Evolutionary conservation across 1,140 invertebrate species (phyloP), one percentile per base, ranked within the genome.

Genomic region (Solenopsis fugax): DNA sequence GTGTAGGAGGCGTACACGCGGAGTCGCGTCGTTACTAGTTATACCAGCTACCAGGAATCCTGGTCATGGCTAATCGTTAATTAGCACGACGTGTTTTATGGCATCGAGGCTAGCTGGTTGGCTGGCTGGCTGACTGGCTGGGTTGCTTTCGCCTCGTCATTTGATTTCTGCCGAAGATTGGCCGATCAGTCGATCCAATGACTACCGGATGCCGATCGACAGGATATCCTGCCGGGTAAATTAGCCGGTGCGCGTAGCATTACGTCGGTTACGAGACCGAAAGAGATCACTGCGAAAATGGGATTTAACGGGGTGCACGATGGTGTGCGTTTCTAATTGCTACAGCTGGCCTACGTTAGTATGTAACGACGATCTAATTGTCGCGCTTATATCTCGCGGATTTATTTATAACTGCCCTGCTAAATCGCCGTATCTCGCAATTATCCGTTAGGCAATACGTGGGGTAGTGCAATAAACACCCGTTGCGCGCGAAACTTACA

Each of bases 61-160:
- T 92, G 90, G 90, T 93, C 90, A 92, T 93, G 90, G 91, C 89
- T 88, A 93, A 93, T 93, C 91, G 93, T 93, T 94, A 94, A 94
- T 94, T 94, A 93, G 91, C 86, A 84, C 89, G 91, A 90, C 69
- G 91, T 92, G 90, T 92, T 93, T 93, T 93, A 93, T 91, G 88
- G 78, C 78, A 60, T 82, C 89, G 88, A 87, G 87, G 80, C 54
- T 81, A 71, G 50, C 62, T 72, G 78, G 67, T 48, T 82, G 54
- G 37, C 41, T 73, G 41, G 69, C 9, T 60, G 9, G 50, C 21
- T 58, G n/a, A 29, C 41, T 73, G 50, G 65, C 29, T 65, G 29
- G 37, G 81, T 65, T 62, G 85, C 82, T 90, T 88, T 90, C 89
- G 89, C 86, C 64, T 88, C 89, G 89, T 86, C 86, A 88, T 89